Evolutionary conservation across 2,113 vertebrate species (phyloP), one percentile per base, ranked within the genome.

Genomic region (Tyrannus savana): DNA sequence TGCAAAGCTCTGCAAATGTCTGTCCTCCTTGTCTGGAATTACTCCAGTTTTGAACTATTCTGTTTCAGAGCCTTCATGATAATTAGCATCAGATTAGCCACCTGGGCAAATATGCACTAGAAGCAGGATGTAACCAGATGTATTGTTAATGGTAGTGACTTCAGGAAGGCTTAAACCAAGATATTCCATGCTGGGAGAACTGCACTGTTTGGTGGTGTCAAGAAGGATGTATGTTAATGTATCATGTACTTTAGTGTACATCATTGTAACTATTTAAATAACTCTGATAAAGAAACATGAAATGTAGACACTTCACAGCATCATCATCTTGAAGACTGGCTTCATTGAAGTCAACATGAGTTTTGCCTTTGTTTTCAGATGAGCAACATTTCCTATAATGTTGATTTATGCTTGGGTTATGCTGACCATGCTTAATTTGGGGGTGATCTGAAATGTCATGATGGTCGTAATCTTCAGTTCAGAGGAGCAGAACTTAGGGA

Each of bases 321-420:
- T 31, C 33, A n/a, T 81, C 7, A 6, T 86, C 41, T 53, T 5
- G 1, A 69, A 80, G 75, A 55, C n/a, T 30, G 67, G 14, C 39
- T 72, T 89, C 5, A 12, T 3, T 85, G 49, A 87, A 66, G 60
- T 62, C 47, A 71, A 5, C 5, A 0, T 5, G 47, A 74, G n/a
- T 84, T 88, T 92, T 75, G 27, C 24, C 50, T 80, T 92, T 74
- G n/a, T n/a, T 92, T 86, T 93, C 77, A 55, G 35, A 67, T 74
- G 35, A 84, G 30, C 35, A 69, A 6, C 11, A 9, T 63, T 88
- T 66, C 31, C 39, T 84, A n/a, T 63, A 86, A 71, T 44, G 50
- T 35, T 10, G 2, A 58, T 92, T 88, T 22, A 8, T 39, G n/a
- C 49, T 64, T 82, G 44, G 39, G 18, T 80, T 92, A 46, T 41